Percentiles rank a stretch among this genome's conserved stretches.
Conservation (phyloP, 2,888 invertebrate species). For the Pediacus dermestoides region DNA sequence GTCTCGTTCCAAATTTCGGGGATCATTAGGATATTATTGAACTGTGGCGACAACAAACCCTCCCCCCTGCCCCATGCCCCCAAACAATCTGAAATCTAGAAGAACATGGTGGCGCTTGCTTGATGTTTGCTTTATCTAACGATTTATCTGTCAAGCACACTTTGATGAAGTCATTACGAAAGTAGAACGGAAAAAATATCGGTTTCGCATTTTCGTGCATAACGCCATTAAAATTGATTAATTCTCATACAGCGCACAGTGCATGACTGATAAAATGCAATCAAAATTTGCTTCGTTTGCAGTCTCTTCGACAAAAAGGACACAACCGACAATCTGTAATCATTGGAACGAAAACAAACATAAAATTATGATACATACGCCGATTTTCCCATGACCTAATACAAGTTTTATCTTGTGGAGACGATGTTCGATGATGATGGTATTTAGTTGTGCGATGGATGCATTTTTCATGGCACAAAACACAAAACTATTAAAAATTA, state of each 20-base stretch:
- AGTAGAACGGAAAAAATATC: background rate
- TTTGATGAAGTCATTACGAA: constrained; percentile 2
- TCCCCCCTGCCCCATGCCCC: too few species aligned
- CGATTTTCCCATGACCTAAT: constrained; percentile 4
- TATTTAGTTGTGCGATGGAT: too few species aligned
- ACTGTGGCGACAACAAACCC: too few species aligned
- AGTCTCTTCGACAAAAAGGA: background rate
- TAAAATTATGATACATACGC: background rate
- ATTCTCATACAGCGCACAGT: too few species aligned
- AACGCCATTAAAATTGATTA: too few species aligned
- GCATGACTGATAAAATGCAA: too few species aligned
- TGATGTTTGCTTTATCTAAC: constrained; percentile 1
- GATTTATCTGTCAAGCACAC: constrained; percentile 1
- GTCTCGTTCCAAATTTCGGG: too few species aligned
- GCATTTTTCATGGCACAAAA: constrained; percentile 7
- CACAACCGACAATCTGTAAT: background rate
- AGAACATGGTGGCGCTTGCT: constrained; percentile 2
- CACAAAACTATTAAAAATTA: constrained; percentile 9
- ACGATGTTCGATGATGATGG: too few species aligned
- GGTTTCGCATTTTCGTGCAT: background rate
- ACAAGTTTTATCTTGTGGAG: constrained; percentile 1
- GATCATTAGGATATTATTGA: too few species aligned
- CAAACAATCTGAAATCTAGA: constrained; percentile 1
- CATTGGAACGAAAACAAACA: constrained; percentile 8
- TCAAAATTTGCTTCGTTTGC: too few species aligned